A percentile compares a stretch with the other conserved stretches of the same genome.
phyloP scores from a whole-genome alignment of 2,888 invertebrate genomes.

The Pyralis farinalis region DNA sequence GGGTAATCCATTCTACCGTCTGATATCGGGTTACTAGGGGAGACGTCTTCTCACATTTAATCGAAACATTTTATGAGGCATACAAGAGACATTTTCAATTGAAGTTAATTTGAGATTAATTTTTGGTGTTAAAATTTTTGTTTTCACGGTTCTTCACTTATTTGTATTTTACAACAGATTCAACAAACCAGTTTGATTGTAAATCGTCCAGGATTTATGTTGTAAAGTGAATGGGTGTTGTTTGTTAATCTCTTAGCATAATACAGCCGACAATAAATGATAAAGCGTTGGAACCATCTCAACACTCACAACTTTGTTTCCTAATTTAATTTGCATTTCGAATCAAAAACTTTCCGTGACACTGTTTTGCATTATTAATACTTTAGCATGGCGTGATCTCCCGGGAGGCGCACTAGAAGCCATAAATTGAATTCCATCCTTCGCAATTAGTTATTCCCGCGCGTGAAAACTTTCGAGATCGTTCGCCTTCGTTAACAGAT shows the following conservation, averaged over 20 bases:
- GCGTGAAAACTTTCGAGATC: constrained; percentile 81
- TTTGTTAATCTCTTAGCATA: constrained; percentile 54
- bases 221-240: constrained; percentile 38
- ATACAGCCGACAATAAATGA: constrained; percentile 53
- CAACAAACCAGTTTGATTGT: neutral
- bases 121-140: constrained; percentile 2
- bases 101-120: constrained; percentile 7
- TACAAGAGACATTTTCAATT: constrained; percentile 3
- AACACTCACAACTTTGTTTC: constrained; percentile 71
- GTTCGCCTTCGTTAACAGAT: constrained; percentile 81
- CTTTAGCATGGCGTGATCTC: constrained; percentile 76
- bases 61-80: constrained; percentile 25
- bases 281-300: constrained; percentile 56
- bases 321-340: constrained; percentile 78
- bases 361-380: constrained; percentile 82
- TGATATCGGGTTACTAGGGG: constrained; percentile 68
- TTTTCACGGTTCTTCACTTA: neutral
- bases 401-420: constrained; percentile 75
- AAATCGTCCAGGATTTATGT: constrained; percentile 10
- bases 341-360: constrained; percentile 80
- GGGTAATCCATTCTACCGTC: constrained; percentile 67
- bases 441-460: constrained; percentile 81
- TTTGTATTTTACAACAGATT: no score
- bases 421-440: constrained; percentile 80
- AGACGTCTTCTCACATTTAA: constrained; percentile 47